Evolutionary conservation across 1,140 invertebrate genomes (phyloP), one percentile per base, ranked within the genome.

Genomic region (Scylla paramamosain): DNA sequence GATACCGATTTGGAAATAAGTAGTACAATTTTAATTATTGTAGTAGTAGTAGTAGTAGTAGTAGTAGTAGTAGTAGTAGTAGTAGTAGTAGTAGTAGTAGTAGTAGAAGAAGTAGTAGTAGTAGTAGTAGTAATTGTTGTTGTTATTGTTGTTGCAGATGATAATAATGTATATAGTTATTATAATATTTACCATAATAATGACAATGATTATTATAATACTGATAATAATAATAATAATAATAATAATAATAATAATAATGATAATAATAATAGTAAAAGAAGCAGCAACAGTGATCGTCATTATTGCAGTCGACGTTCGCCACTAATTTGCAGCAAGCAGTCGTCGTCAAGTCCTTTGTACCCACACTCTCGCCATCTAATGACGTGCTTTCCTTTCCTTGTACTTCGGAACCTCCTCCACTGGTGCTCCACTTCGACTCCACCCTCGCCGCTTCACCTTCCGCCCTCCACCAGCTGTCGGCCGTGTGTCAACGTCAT

Each of bases 401-500:
- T 28, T 45, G n/a, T 28, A 20, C 86, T 8, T 28, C 29, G 86
- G 16, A 39, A 88, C 89, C 12, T 90, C 88, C 88, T 39, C 88
- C 48, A n/a, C 67, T 7, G 67, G 67, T 77, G 67, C 67, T 77
- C 67, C 67, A 77, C 67, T 77, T 77, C 25, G n/a, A 20, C 12
- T 31, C 48, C 46, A 46, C 39, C 48, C 46, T 91, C 45, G 29
- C 88, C 32, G 12, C 31, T 90, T 45, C 45, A 59, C 52, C 52
- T 59, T 59, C 52, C 52, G 16, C 52, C 52, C 52, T 31, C 67
- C 67, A 52, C 32, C 89, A 91, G 46, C 89, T 91, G 89, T 91
- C 89, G 89, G 89, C 32, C 89, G 89, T 91, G 89, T 91, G 89
- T 91, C 89, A 91, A 91, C 91, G 91, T 92, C 91, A 92, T 92